Evolutionary conservation across 2,888 invertebrate genomes (phyloP), one percentile per base, ranked within the genome.

Genomic region (Hymenopus coronatus): DNA sequence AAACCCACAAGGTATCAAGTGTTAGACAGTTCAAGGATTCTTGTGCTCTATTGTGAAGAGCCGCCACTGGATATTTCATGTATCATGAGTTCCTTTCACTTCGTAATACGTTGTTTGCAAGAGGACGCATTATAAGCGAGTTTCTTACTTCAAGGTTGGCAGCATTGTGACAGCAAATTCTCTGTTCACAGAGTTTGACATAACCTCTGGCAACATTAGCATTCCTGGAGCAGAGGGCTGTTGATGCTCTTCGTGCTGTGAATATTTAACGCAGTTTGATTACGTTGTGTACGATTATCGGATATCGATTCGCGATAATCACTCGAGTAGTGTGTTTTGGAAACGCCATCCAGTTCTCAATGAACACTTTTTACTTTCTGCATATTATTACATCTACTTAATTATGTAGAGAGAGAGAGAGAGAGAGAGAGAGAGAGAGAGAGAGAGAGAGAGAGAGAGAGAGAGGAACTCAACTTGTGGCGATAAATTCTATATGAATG

Each of bases 351-450:
- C 54, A 70, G 54, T 70, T 70, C 54, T 70, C 3, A 70, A 70
- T 70, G 54, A 70, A 70, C 54, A 70, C 82, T 3, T 70, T 25
- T 82, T 27, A 82, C 89, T 25, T 27, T 33, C 15, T 33, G 54
- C 54, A 82, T 81, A 54, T 70, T 81, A 54, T 70, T n/a, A 28
- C 28, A 27, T 85, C 70, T 27, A 54, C 28, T 82, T 83, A 28
- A 84, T 88, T 70, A 89, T 88, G 89, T 88, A 70, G 20, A 40
- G 40, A n/a, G n/a, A n/a, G n/a, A n/a, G n/a, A n/a, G n/a, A n/a
- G n/a, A n/a, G n/a, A n/a, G n/a, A n/a, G n/a, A n/a, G n/a, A n/a
- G n/a, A n/a, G n/a, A n/a, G n/a, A n/a, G n/a, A n/a, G n/a, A n/a
- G n/a, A n/a, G n/a, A n/a, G n/a, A n/a, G n/a, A n/a, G n/a, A n/a